Evolutionary conservation across 1,140 invertebrate species (phyloP), one percentile per base, ranked within the genome.

Genomic region (Cydia pomonella): DNA sequence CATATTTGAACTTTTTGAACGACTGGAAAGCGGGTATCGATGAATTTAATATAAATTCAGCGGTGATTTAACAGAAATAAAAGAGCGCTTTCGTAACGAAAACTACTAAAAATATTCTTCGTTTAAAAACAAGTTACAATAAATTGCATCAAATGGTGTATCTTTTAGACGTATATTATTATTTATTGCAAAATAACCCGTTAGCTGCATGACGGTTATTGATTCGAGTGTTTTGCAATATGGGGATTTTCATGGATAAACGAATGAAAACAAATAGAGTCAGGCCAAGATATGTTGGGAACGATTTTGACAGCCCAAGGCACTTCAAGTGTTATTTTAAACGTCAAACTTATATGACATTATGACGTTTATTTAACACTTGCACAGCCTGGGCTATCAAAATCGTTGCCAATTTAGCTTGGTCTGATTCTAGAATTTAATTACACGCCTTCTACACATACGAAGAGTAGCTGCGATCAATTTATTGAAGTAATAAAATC

Each of bases 51-150:
- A 69, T 12, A 21, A 10, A 69, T 38, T 38, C n/a, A 38, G 1
- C 29, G 12, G 16, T 21, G 21, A 69, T 69, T 38, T 38, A 41
- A 38, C 64, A 9, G 3, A 69, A 69, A 69, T 69, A 69, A 69
- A 69, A 69, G 63, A 12, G 29, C 18, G 16, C 5, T 59, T 69
- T 69, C 27, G 64, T 38, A n/a, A n/a, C 16, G 16, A 33, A 18
- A 69, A 16, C n/a, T 41, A 38, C 13, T 16, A 69, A 18, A 64
- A 33, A 33, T 33, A 13, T 27, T 18, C 2, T 33, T 27, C 16
- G 27, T 69, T 69, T 69, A 38, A 69, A 69, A 69, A 1, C 10
- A 29, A 69, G 29, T 41, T 69, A 18, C 29, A 69, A 69, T 69
- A 69, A 69, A 69, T 69, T 69, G 18, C 3, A 4, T 38, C 23